phyloP scores from a whole-genome alignment of 2,113 vertebrate species.

The Oryctolagus cuniculus region mOryCun1.1 NC_091434.1:62046001-62046500 shows the following conservation, averaged over 20 bases:
- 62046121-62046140: not conserved
- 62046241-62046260: not conserved
- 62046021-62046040: not conserved
- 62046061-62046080: not conserved
- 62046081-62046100: not conserved
- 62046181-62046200: not conserved
- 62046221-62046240: constrained; percentile 38
- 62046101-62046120: not conserved
- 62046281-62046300: constrained; percentile 27
- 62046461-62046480: constrained; percentile 86
- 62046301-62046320: constrained; percentile 59
- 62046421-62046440: constrained; percentile 79
- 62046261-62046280: not conserved
- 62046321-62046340: constrained; percentile 6
- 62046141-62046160: constrained; percentile 23
- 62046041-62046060: not conserved
- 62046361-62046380: constrained; percentile 23
- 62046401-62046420: constrained; percentile 68
- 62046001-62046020: not conserved
- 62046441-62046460: constrained; percentile 90
- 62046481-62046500: constrained; percentile 87
- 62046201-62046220: constrained; percentile 20
- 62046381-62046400: constrained; percentile 34
- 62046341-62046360: not conserved
- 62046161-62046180: not conserved